Evolutionary conservation across 1,140 invertebrate species (phyloP).

Genomic region (Platyscapa corneri): DNA sequence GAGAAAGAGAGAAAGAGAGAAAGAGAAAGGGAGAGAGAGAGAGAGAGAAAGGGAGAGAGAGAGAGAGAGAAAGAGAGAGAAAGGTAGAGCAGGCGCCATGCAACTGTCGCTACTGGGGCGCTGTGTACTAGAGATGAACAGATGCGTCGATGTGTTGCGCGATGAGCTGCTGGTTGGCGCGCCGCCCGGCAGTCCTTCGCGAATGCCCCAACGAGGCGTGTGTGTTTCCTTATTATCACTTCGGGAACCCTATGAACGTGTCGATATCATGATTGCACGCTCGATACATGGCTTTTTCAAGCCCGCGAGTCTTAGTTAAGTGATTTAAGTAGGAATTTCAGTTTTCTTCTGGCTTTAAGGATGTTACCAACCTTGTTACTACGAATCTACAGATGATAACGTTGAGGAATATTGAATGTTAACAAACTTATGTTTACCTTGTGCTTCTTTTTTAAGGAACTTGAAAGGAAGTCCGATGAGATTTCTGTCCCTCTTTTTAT

Average conservation of each 20-base stretch:
- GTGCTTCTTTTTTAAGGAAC: background rate
- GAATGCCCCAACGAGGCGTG: conserved; percentile 66
- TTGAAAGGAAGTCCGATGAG: background rate
- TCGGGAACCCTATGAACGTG: background rate
- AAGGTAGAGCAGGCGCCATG: background rate
- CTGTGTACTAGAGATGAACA: conserved; percentile 54
- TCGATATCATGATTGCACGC: background rate
- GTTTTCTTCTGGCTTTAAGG: too few species aligned
- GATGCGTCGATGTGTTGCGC: conserved; percentile 70
- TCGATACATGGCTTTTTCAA: background rate
- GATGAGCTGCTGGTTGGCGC: conserved; percentile 63
- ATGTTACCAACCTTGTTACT: too few species aligned
- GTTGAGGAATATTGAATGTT: background rate
- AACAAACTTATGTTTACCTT: background rate
- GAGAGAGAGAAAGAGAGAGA: background rate
- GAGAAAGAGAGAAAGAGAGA: background rate
- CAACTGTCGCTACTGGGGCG: conserved; percentile 23
- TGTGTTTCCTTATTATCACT: background rate
- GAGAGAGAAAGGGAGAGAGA: too few species aligned
- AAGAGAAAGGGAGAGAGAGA: background rate
- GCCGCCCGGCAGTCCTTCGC: conserved; percentile 67
- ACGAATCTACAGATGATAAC: too few species aligned
- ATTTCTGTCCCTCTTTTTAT: too few species aligned
- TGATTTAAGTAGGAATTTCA: background rate
- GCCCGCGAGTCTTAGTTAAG: background rate